Evolutionary conservation across 2,888 invertebrate species (phyloP).

Genomic region (Drosophila atripex): DNA sequence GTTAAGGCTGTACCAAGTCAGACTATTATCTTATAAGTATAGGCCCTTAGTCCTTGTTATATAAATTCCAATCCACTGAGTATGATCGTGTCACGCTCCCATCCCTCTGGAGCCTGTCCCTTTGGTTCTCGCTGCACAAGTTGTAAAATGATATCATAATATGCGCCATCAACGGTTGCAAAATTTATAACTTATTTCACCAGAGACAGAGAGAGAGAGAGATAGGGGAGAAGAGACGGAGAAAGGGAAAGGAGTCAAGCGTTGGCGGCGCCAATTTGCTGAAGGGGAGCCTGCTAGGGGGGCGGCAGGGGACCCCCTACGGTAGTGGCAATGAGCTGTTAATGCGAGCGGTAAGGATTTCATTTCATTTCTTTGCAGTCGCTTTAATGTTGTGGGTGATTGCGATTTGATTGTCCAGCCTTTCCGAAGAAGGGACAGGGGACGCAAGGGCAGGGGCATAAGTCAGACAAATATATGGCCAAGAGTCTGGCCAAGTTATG

Average conservation of each 20-base stretch:
- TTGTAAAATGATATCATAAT: slow-evolving; percentile 84
- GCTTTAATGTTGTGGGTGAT: slow-evolving; percentile 79
- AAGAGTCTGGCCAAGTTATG: slow-evolving; percentile 43
- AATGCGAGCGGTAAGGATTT: slow-evolving; percentile 79
- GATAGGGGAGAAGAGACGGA: not conserved
- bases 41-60: not conserved
- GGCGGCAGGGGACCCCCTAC: slow-evolving; percentile 75
- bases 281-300: slow-evolving; percentile 26
- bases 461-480: slow-evolving; percentile 48
- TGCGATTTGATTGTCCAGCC: slow-evolving; percentile 71
- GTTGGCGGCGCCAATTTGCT: slow-evolving; percentile 75
- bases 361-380: slow-evolving; percentile 66
- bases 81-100: slow-evolving; percentile 40
- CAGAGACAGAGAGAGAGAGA: slow-evolving; percentile 25
- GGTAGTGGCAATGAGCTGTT: slow-evolving; percentile 82
- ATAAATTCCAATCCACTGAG: not conserved
- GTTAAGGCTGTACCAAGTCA: not conserved
- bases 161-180: slow-evolving; percentile 83
- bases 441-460: not conserved
- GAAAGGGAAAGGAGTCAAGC: slow-evolving; percentile 51
- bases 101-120: slow-evolving; percentile 47
- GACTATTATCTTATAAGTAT: too few species aligned
- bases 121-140: slow-evolving; percentile 66
- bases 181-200: slow-evolving; percentile 83
- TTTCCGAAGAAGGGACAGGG: not conserved